Evolutionary conservation across 2,113 vertebrate species (phyloP).

Genomic region (Onychostoma macrolepis): DNA sequence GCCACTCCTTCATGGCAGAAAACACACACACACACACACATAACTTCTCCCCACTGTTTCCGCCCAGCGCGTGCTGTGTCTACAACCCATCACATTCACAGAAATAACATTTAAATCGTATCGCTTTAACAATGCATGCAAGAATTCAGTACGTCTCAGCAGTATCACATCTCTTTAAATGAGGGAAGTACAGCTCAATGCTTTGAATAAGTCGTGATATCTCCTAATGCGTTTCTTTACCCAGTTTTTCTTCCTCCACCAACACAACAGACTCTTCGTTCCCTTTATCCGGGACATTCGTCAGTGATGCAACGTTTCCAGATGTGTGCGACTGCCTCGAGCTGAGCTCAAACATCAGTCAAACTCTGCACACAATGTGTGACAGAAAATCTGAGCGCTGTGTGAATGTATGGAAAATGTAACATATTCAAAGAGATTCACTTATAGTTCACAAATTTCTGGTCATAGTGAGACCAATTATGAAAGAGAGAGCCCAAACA

Average conservation of each 20-base stretch:
- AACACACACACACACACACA: conserved; percentile 7
- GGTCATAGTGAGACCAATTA: neutral
- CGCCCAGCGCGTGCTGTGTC: conserved; percentile 22
- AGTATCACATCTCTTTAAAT: conserved; percentile 25
- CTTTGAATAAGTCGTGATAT: neutral
- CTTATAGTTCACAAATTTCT: neutral
- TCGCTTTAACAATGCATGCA: neutral
- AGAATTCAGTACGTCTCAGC: neutral
- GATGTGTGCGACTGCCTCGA: conserved; percentile 70
- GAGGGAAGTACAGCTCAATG: neutral
- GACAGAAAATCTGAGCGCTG: neutral
- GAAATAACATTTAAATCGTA: neutral
- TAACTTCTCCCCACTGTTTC: conserved; percentile 47
- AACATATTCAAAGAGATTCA: neutral
- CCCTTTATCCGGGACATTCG: conserved; percentile 68
- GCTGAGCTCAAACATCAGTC: conserved; percentile 47
- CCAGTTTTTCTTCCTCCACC: conserved; percentile 38
- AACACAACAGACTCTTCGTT: conserved; percentile 51
- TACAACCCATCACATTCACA: neutral
- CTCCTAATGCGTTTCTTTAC: neutral
- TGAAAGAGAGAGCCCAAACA: neutral
- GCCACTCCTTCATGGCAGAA: conserved; percentile 52
- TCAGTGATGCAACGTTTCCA: conserved; percentile 80
- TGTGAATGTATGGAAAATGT: neutral
- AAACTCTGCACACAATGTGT: neutral